Base-by-base conservation (phyloP, 2,888 invertebrate species). In the Ophraella communa region DNA sequence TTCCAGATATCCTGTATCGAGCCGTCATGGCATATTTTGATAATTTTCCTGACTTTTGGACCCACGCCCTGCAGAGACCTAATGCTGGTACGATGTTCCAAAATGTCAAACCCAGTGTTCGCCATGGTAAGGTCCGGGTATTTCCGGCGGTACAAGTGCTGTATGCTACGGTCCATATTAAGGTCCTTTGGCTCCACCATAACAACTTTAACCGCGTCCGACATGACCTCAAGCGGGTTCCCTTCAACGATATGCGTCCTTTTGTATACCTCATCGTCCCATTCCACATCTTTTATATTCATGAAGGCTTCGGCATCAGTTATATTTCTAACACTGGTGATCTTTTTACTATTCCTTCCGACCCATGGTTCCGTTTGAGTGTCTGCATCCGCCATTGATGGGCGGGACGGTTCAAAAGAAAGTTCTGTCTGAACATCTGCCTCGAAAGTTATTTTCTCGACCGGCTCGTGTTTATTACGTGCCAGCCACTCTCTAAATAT, bases 1-100 rank as follows among this genome's bases (percentile, higher is more conserved):
- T 61, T 20, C 60, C 64, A 66, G n/a, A 66, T 42, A 4, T 52
- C 27, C 3, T 39, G 7, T 4, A 14, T 11, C 14, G 39, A 11
- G n/a, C 39, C 39, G 3, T 39, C 14, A 39, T 39, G 14, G 4
- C 1, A 1, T 1, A 39, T 39, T 14, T 39, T 39, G 1, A 39
- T 14, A 4, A 39, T n/a, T 4, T 39, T 39, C 2, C 24, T 24
- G 1, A 7, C 8, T 4, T 8, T 24, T 4, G 24, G 24, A 8
- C 1, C 8, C 5, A 8, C 4, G 3, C 8, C 1, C 4, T 2
- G 4, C 8, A 4, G 4, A 4, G 24, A 24, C 24, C 24, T 4
- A 2, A 33, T 33, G 11, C 11, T 33, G 8, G 30, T 33, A 33
- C 1, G 1, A 1, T 11, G 30, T 7, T 33, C 30, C 3, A 33